A percentile compares a stretch with the other conserved stretches of the same genome.
Evolutionary conservation across 2,888 invertebrate genomes (phyloP).

Genomic region (Heliconius cydno): DNA sequence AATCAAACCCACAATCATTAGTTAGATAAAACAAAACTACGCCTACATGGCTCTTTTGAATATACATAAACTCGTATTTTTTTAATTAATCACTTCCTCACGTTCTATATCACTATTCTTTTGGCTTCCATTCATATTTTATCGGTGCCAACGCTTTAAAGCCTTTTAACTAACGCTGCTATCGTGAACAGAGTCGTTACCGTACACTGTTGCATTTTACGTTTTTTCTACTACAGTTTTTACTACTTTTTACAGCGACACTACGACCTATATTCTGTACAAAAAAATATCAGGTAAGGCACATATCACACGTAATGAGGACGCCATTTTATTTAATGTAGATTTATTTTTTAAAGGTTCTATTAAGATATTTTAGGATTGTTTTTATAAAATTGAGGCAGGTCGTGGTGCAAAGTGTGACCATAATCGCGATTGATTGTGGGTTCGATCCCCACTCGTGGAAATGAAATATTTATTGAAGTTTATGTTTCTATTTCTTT

Average conservation of each 20-base stretch:
- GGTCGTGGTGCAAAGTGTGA: no score
- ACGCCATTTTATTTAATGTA: not conserved
- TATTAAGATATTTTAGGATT: no score
- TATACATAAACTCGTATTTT: not conserved
- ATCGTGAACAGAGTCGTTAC: slow-evolving; percentile 36
- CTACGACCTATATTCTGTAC: slow-evolving; percentile 38
- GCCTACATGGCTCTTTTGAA: not conserved
- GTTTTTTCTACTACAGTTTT: slow-evolving; percentile 32
- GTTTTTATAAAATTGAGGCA: no score
- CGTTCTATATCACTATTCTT: slow-evolving; percentile 1
- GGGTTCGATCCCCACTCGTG: no score
- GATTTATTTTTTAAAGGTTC: no score
- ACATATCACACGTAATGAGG: not conserved
- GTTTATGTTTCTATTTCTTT: no score
- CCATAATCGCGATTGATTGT: no score
- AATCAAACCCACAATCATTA: not conserved
- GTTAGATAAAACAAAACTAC: not conserved
- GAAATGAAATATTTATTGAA: no score
- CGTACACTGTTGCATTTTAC: slow-evolving; percentile 33
- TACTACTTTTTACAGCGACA: slow-evolving; percentile 40
- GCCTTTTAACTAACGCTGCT: slow-evolving; percentile 27
- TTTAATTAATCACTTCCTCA: slow-evolving; percentile 13
- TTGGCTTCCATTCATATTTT: slow-evolving; percentile 26
- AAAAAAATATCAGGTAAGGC: slow-evolving; percentile 33
- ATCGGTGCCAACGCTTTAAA: slow-evolving; percentile 23